phyloP scores from a whole-genome alignment of 2,113 vertebrate genomes.

The Sorex araneus region DNA sequence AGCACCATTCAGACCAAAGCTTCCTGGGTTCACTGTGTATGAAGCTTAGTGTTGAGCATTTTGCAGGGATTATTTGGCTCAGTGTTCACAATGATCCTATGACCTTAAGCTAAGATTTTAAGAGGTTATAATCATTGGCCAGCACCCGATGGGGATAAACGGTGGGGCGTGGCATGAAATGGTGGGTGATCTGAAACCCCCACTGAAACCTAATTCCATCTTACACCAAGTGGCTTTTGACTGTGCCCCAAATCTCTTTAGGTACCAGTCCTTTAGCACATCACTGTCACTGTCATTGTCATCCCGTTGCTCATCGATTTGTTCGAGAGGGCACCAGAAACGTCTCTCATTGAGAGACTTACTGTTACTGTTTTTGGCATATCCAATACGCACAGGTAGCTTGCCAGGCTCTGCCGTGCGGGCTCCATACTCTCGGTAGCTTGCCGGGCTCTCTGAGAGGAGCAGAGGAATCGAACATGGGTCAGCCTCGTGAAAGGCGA shows the following conservation, averaged over 20 bases:
- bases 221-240: background rate
- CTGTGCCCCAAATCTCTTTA: background rate
- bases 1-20: background rate
- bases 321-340: too few relatives aligned
- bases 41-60: background rate
- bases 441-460: too few relatives aligned
- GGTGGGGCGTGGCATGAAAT: background rate
- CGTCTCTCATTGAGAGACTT: too few relatives aligned
- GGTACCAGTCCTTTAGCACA: background rate
- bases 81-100: background rate
- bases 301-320: too few relatives aligned
- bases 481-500: too few relatives aligned
- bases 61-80: background rate
- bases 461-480: too few relatives aligned
- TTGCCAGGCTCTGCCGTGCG: too few relatives aligned
- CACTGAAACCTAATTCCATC: background rate
- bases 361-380: too few relatives aligned
- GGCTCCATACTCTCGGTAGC: too few relatives aligned
- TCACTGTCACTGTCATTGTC: too few relatives aligned
- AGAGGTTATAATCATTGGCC: background rate
- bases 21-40: background rate
- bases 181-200: background rate
- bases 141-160: background rate
- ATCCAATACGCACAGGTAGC: too few relatives aligned
- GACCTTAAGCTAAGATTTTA: conserved; percentile 8